A percentile compares a stretch with the other conserved stretches of the same genome.
Evolutionary conservation across 2,888 invertebrate genomes (phyloP).

Genomic region (Adineta ricciae): DNA sequence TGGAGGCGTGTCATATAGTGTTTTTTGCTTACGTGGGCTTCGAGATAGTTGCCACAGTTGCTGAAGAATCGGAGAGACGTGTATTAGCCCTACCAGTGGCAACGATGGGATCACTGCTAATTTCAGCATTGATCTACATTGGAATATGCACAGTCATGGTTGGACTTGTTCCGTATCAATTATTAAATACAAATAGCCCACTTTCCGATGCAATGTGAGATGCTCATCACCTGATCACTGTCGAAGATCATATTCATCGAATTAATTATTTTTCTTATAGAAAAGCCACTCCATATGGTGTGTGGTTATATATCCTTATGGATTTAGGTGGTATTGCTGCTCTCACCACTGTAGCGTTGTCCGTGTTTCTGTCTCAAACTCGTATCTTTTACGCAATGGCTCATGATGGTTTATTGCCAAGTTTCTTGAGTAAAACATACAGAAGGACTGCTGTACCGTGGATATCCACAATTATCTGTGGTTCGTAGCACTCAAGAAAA

Average conservation of each 20-base stretch:
- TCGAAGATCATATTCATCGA: too few species aligned
- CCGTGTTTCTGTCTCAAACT: background rate
- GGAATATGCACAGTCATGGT: background rate
- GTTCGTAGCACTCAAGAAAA: background rate
- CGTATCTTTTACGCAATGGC: conserved; percentile 21
- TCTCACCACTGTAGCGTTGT: background rate
- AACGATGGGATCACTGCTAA: background rate
- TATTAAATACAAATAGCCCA: conserved; percentile 7
- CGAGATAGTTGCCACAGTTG: conserved; percentile 27
- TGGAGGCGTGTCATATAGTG: background rate
- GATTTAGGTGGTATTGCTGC: conserved; percentile 6
- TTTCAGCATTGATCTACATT: background rate
- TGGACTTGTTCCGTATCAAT: background rate
- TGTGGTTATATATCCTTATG: background rate
- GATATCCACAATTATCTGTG: background rate
- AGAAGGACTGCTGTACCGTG: background rate
- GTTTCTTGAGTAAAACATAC: background rate
- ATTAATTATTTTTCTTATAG: background rate
- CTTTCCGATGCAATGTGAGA: background rate
- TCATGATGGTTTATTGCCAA: conserved; percentile 22
- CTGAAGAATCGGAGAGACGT: conserved; percentile 23
- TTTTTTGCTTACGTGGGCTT: conserved; percentile 32
- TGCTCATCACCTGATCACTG: background rate
- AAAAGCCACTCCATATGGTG: background rate
- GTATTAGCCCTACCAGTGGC: conserved; percentile 3